Conservation (phyloP, 1,140 invertebrate genomes). For the Philotrypesis tridentata region DNA sequence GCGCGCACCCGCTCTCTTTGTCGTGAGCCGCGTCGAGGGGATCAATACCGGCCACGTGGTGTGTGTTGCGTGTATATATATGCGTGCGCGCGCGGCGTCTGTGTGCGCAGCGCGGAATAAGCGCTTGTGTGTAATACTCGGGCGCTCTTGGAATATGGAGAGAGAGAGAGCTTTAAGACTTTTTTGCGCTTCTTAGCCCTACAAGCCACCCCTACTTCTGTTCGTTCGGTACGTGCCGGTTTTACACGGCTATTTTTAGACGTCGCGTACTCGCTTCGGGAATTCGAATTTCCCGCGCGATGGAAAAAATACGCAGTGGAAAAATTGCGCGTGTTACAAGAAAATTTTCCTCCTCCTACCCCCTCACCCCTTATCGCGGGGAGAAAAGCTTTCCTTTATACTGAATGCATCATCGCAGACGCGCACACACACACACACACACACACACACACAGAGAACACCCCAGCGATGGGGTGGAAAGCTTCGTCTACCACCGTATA, state of each 20-base stretch:
- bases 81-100: neutral
- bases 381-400: too few relatives aligned
- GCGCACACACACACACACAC: neutral
- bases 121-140: neutral
- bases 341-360: neutral
- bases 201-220: too few relatives aligned
- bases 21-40: conserved; percentile 61
- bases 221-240: neutral
- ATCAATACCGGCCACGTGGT: conserved; percentile 74
- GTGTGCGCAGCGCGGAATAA: too few relatives aligned
- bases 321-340: too few relatives aligned
- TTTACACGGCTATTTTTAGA: conserved; percentile 25
- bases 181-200: neutral
- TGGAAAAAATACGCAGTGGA: too few relatives aligned
- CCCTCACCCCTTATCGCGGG: too few relatives aligned
- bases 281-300: too few relatives aligned
- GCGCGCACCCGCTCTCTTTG: conserved; percentile 48
- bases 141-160: too few relatives aligned
- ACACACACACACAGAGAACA: too few relatives aligned
- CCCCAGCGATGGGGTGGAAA: neutral
- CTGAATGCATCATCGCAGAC: neutral
- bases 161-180: conserved; percentile 15
- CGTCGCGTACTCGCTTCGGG: too few relatives aligned
- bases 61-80: conserved; percentile 23
- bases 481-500: neutral